These are phyloP conservation scores for Holothuria leucospilota DNA, from an alignment of 53 echinoderm and acorn worm genomes.

Conservation along the genomic window DNA sequence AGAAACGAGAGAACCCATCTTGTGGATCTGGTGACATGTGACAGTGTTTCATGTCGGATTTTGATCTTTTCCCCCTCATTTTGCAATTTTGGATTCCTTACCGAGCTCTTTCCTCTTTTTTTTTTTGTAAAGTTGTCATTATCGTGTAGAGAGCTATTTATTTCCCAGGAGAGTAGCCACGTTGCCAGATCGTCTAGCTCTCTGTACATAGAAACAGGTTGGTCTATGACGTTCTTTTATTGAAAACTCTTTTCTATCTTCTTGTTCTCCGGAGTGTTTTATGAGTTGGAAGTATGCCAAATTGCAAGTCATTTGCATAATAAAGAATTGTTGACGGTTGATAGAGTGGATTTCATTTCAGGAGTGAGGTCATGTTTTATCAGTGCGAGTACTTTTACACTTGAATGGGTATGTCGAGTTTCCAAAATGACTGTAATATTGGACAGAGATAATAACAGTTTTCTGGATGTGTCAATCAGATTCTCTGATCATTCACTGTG, in stretches of 20 bases:
- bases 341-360: constrained; percentile 37
- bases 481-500: neutral
- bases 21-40: constrained; percentile 6
- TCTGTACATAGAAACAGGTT: constrained; percentile 38
- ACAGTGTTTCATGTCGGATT: constrained; percentile 25
- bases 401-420: constrained; percentile 26
- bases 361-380: constrained; percentile 38
- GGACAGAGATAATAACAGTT: constrained; percentile 24
- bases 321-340: constrained; percentile 41
- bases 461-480: constrained; percentile 25
- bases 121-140: constrained; percentile 1
- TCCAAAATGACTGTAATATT: constrained; percentile 25
- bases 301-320: constrained; percentile 44
- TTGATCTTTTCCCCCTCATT: constrained; percentile 12
- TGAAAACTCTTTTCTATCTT: constrained; percentile 1
- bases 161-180: constrained; percentile 26
- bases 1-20: too few species aligned
- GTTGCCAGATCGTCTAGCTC: constrained; percentile 24
- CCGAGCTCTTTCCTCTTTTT: neutral
- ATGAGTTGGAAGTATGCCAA: constrained; percentile 45
- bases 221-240: constrained; percentile 20
- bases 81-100: constrained; percentile 43
- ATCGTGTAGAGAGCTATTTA: constrained; percentile 27
- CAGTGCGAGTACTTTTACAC: constrained; percentile 45
- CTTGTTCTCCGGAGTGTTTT: constrained; percentile 7